phyloP scores from a whole-genome alignment of 2,888 invertebrate genomes.

The Muscina levida region DNA sequence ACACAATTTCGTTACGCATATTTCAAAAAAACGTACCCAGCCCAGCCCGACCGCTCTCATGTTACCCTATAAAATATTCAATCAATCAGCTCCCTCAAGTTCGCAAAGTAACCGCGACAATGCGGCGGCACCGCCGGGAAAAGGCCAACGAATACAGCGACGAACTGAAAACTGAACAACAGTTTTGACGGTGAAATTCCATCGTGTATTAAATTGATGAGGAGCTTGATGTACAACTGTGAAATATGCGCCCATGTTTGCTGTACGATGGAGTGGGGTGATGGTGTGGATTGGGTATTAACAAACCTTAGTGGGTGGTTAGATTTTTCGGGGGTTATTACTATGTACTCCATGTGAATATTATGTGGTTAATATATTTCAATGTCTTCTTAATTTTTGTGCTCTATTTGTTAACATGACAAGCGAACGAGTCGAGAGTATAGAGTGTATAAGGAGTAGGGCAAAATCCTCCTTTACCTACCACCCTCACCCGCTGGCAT shows the following conservation, averaged over 20 bases:
- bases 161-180: conserved; percentile 26
- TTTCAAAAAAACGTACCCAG: conserved; percentile 15
- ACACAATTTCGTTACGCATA: conserved; percentile 31
- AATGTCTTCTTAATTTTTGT: conserved; percentile 39
- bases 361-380: conserved; percentile 35
- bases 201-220: conserved; percentile 9
- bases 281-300: conserved; percentile 13
- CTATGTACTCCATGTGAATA: background rate
- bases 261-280: conserved; percentile 4
- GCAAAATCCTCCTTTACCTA: conserved; percentile 1
- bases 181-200: conserved; percentile 1
- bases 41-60: conserved; percentile 27
- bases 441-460: background rate
- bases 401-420: conserved; percentile 46
- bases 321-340: background rate
- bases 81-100: conserved; percentile 26
- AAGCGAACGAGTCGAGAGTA: background rate
- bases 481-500: background rate
- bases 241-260: background rate
- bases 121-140: background rate
- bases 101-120: background rate
- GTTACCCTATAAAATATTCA: conserved; percentile 37
- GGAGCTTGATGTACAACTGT: background rate
- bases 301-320: conserved; percentile 6
- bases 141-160: background rate